These are phyloP conservation scores for Danio albolineatus DNA, from an alignment of 2,797 vertebrate species.

Conservation along the genomic window DNA sequence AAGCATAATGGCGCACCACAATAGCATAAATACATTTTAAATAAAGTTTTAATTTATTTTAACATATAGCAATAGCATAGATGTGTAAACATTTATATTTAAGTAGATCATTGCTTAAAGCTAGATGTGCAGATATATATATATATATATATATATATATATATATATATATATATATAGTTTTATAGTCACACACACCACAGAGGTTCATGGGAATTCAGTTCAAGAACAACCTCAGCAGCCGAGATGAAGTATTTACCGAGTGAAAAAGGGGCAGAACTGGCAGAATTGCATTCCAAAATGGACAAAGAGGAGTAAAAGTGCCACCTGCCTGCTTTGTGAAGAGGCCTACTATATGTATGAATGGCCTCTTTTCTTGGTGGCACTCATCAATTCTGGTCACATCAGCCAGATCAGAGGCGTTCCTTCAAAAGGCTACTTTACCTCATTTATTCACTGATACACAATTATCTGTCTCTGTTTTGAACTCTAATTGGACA, in stretches of 20 bases:
- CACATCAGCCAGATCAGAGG: conserved; percentile 54
- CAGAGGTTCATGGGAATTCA: conserved; percentile 7
- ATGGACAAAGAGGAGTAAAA: conserved; percentile 39
- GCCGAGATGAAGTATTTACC: conserved; percentile 23
- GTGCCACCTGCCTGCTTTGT: conserved; percentile 47
- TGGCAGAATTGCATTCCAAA: conserved; percentile 41
- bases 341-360: conserved; percentile 32
- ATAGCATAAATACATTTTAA: neutral
- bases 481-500: conserved; percentile 39
- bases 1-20: too few relatives aligned
- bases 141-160: neutral
- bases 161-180: neutral
- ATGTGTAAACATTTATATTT: neutral
- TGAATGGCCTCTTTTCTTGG: conserved; percentile 44
- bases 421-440: conserved; percentile 43
- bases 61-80: neutral
- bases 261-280: neutral
- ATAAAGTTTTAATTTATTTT: neutral
- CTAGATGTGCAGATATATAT: conserved; percentile 2
- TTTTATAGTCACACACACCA: neutral
- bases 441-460: conserved; percentile 47
- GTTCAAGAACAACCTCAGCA: neutral
- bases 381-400: conserved; percentile 45
- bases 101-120: neutral
- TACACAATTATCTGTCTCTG: conserved; percentile 31